Evolutionary conservation across 2,797 vertebrate species (phyloP), one percentile per base, ranked within the genome.

Genomic region (Amblyopsis hoosieri): DNA sequence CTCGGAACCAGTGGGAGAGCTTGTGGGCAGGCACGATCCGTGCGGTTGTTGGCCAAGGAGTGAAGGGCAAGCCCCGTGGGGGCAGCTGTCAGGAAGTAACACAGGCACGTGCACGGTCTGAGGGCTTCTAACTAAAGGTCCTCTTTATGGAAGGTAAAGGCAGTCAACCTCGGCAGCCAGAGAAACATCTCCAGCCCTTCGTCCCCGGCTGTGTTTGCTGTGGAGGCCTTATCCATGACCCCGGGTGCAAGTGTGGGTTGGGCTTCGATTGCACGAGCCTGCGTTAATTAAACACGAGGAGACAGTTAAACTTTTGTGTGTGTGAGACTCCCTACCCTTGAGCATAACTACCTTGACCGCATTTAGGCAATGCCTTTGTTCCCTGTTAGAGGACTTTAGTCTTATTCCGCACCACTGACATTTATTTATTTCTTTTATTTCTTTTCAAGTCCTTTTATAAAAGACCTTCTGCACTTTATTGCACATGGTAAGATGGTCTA

Each of bases 221-320:
- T 42, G 23, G 54, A 69, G 60, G 45, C 66, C 54, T 45, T 2
- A 52, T 48, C 50, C 69, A 19, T 63, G 58, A 62, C 64, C 75
- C 53, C 17, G 62, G 62, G 72, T 67, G 63, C 42, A 45, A 14
- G 65, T 57, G 69, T 70, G 73, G 54, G 76, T 79, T 50, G 42
- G 62, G 58, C 71, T 69, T 72, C 64, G 83, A 81, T 78, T 50
- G 74, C 71, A 54, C 66, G 57, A 61, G 64, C 72, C 76, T 48
- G 62, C 71, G 74, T 89, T 90, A 90, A 91, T 92, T 89, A 90
- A 85, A 86, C 76, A 73, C 71, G 46, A 64, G n/a, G 67, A 85
- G 73, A 79, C 78, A 76, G 71, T 72, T 66, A 78, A 83, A 71
- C 54, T 73, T 87, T 85, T 80, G 66, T 74, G 74, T 69, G 67